Base-by-base conservation (phyloP, 2,113 vertebrate species). In the Pachyramphus minor region DNA sequence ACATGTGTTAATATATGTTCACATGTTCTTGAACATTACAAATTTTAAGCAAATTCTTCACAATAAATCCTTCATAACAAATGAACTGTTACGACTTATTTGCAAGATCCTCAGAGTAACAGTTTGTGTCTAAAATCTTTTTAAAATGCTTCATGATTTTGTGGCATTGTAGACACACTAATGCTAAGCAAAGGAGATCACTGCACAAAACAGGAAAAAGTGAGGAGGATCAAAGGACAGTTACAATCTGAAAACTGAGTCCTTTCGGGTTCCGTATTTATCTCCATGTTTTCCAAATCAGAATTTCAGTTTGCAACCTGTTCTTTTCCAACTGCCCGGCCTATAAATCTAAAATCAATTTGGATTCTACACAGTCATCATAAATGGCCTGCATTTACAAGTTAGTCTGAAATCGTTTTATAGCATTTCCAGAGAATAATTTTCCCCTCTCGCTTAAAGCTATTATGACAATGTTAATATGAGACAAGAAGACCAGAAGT, bases 291-390 rank as follows among this genome's bases (percentile, higher is more conserved):
- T 91, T 93, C 64, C 55, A 52, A 47, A 94, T 75, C 55, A 75
- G 56, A 86, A 87, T 73, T 91, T 90, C 25, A 55, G 67, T 66
- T 96, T 90, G 93, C 42, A 91, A 93, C 76, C 64, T 79, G 67
- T 39, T 90, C 44, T 83, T 79, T 95, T 91, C 53, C 71, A 88
- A 55, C 35, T 85, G 72, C 89, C 63, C 91, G 41, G 67, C n/a
- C 84, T 83, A 82, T 83, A 95, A 95, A 96, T 85, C 66, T 83
- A 86, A 86, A 62, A 83, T 20, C 39, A 60, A 52, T 75, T 89
- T 94, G 53, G 41, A 80, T 94, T 89, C 89, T 68, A 69, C 58
- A 47, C 5, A 69, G 77, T 55, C 84, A 69, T 79, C 66, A 66
- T 22, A 89, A 85, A 93, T 13, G 33, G 69, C 49, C 74, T 76